Base-by-base conservation (phyloP, 2,797 vertebrate genomes). In the Momotus momota region DNA sequence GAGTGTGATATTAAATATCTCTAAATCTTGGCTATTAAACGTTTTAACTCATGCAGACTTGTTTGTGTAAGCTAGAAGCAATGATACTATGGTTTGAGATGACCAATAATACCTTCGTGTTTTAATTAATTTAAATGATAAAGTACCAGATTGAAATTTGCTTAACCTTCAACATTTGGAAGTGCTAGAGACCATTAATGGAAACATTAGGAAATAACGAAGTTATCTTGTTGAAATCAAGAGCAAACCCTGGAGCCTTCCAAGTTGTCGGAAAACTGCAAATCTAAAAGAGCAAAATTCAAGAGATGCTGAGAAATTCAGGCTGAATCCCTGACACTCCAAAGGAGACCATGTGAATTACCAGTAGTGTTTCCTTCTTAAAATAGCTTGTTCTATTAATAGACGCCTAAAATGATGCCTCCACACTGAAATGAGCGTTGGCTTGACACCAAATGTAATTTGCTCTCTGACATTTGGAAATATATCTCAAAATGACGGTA, bases 391-490 rank as follows among this genome's bases (percentile, higher is more conserved):
- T 64, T 74, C 69, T 93, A 83, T 86, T 86, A 91, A 93, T 66
- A 52, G 87, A 81, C 81, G 7, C 55, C 54, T 74, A 16, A 83
- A 90, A 55, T 86, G 45, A 26, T 45, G 58, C 67, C 78, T 90
- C 72, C 52, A 60, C 1, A 4, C 49, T 29, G 66, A 92, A 95
- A 83, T 74, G 31, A 62, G 27, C 67, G 89, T 81, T 80, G 89
- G 65, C 45, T 94, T 90, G 84, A 51, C 29, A 83, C 90, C 48
- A 57, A 86, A 38, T 73, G 26, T 62, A 90, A 77, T 95, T 91
- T 95, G 49, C 75, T 96, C 79, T 96, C 65, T 95, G 77, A 86
- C 23, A 84, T 86, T 86, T 77, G 84, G 66, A 92, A 74, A 41
- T 69, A 55, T 12, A 18, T 69, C 62, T 91, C 54, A 46, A 91